phyloP scores from a whole-genome alignment of 2,113 vertebrate species.

The Hymenochirus boettgeri region DNA sequence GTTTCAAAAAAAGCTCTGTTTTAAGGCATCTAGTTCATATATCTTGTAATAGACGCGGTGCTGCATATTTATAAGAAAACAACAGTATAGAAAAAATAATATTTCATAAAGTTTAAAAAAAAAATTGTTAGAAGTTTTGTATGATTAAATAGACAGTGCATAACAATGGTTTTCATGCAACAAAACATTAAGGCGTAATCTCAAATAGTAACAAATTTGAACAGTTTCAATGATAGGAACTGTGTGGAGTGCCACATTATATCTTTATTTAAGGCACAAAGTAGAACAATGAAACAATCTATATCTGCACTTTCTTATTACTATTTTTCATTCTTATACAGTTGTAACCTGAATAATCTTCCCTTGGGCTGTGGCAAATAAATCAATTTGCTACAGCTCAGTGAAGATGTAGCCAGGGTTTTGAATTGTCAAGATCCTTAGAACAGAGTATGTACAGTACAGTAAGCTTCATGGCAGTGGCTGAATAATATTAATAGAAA shows the following conservation, averaged over 20 bases:
- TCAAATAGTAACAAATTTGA: background rate
- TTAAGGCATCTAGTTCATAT: too few relatives aligned
- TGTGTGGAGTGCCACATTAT: conserved; percentile 1
- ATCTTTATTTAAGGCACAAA: conserved; percentile 10
- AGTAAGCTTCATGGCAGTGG: background rate
- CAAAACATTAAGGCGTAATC: background rate
- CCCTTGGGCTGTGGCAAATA: conserved; percentile 9
- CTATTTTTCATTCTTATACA: conserved; percentile 30
- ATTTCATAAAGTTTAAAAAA: too few relatives aligned
- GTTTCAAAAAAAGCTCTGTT: too few relatives aligned
- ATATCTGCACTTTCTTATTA: conserved; percentile 32
- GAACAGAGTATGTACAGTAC: conserved; percentile 3
- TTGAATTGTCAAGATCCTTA: background rate
- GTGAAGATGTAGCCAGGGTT: conserved; percentile 9
- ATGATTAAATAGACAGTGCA: background rate
- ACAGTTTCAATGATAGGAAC: background rate
- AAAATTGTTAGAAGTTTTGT: background rate
- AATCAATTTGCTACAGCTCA: conserved; percentile 15
- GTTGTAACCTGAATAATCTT: conserved; percentile 9
- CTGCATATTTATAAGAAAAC: too few relatives aligned
- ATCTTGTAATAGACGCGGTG: too few relatives aligned
- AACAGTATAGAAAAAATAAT: too few relatives aligned
- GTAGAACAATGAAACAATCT: conserved; percentile 25
- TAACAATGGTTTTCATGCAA: conserved; percentile 4
- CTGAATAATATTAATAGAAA: background rate